These are phyloP conservation scores for Pangasius mekongensis DNA, from an alignment of 2,797 vertebrate species.

Conservation along the genomic window DNA sequence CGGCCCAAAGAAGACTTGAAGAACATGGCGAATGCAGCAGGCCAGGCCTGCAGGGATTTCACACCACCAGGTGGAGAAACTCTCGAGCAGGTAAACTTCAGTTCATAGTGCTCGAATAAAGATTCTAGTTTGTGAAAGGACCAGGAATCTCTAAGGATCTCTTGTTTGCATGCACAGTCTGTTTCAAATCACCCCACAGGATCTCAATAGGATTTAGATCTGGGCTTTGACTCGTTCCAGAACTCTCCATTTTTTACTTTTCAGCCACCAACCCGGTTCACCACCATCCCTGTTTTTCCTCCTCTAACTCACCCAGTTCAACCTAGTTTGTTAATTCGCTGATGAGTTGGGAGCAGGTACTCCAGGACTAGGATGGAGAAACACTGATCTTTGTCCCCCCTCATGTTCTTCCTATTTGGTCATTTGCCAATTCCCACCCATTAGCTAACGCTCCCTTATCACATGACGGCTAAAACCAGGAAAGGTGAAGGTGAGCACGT, in stretches of 20 bases:
- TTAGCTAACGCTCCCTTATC: background rate
- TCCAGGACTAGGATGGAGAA: background rate
- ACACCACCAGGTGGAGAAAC: slow-evolving; percentile 93
- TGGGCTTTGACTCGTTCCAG: too few species aligned
- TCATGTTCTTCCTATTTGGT: background rate
- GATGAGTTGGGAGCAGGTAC: background rate
- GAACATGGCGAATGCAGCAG: slow-evolving; percentile 89
- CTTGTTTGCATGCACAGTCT: background rate
- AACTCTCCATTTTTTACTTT: too few species aligned
- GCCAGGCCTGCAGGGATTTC: slow-evolving; percentile 83
- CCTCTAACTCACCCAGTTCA: background rate
- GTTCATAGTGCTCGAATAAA: background rate
- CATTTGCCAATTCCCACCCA: background rate
- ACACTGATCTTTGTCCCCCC: background rate
- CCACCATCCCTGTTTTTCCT: background rate
- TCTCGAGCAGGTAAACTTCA: slow-evolving; percentile 81
- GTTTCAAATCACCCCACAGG: too few species aligned
- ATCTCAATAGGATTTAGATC: too few species aligned
- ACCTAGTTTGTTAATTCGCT: background rate
- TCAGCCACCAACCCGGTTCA: too few species aligned
- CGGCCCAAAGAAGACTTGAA: slow-evolving; percentile 83
- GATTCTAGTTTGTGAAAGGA: background rate
- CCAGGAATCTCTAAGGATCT: background rate
- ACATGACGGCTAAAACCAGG: background rate
- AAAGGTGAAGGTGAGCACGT: too few species aligned